A percentile compares a stretch with the other conserved stretches of the same genome.
phyloP scores from a whole-genome alignment of 2,113 vertebrate genomes.

The Herpetotheres cachinnans region DNA sequence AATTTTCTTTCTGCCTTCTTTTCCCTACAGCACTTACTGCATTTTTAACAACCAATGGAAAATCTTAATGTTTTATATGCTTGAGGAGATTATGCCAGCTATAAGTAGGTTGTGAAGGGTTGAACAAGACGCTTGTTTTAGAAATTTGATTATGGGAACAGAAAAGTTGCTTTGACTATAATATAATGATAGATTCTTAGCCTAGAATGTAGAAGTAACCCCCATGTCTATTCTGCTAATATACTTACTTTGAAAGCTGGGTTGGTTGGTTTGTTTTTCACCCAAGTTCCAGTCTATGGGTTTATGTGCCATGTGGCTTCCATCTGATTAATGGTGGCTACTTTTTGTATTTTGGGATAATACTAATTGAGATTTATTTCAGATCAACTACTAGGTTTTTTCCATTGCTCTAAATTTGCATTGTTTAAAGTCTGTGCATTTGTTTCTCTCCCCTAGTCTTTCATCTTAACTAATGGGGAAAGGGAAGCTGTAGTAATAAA shows the following conservation, averaged over 20 bases:
- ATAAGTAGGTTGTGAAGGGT: not conserved
- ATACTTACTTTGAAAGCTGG: not conserved
- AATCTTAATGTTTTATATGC: not conserved
- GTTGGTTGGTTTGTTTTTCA: not conserved
- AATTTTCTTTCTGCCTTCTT: not conserved
- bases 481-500: not conserved
- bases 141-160: not conserved
- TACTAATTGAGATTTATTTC: not conserved
- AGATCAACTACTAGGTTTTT: not conserved
- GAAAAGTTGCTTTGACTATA: not conserved
- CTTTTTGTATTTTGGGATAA: not conserved
- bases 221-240: not conserved
- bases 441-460: not conserved
- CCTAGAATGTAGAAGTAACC: not conserved
- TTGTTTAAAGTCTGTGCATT: not conserved
- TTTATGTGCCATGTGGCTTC: not conserved
- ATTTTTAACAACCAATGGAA: not conserved
- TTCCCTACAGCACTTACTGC: not conserved
- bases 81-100: not conserved
- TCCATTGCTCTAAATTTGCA: not conserved
- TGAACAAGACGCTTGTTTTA: not conserved
- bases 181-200: not conserved
- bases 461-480: not conserved
- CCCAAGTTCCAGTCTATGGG: not conserved
- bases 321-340: not conserved